Base-by-base conservation (phyloP, 2,113 vertebrate genomes). In the Phrynocephalus versicolor region DNA sequence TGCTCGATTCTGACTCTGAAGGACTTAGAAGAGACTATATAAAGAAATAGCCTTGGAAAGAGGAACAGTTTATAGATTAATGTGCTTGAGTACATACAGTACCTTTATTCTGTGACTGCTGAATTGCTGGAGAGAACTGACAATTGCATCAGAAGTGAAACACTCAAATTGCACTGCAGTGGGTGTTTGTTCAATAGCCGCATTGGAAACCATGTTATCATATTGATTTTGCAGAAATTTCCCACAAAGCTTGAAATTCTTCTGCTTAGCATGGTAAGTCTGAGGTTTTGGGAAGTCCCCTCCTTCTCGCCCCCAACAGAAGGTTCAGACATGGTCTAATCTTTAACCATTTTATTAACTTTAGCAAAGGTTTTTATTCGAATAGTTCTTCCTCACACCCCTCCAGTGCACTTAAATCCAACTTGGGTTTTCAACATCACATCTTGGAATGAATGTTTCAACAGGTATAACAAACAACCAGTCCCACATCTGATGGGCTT, bases 1-100 rank as follows among this genome's bases (percentile, higher is more conserved):
- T 85, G 85, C 83, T 91, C 65, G 58, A 35, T 19, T 80, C 41
- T 87, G 25, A 45, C 45, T 57, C 85, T 85, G 30, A 83, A 75
- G 35, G 58, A 85, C 81, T 88, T 84, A 55, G 71, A 39, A n/a
- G 62, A 73, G 35, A 62, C 8, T 64, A 62, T 84, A 83, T n/a
- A 78, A 65, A 75, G 51, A 89, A 71, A 55, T 39, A 82, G 23
- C 12, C 58, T 62, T 45, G 74, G 2, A 41, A 74, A 6, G 62
- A 19, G 1, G 69, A 30, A n/a, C 12, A 73, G 62, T 3, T 82
- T 82, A 82, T 37, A n/a, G 8, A 70, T 88, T 64, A 41, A 58
- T 1, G 74, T 85, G 25, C 30, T 62, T 51, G 57, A 62, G 51
- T 45, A 41, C 33, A 45, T 18, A 64, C n/a, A n/a, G n/a, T 62